These are phyloP conservation scores for Plagiodera versicolora DNA, from an alignment of 2,888 invertebrate genomes.

Conservation along the genomic window DNA sequence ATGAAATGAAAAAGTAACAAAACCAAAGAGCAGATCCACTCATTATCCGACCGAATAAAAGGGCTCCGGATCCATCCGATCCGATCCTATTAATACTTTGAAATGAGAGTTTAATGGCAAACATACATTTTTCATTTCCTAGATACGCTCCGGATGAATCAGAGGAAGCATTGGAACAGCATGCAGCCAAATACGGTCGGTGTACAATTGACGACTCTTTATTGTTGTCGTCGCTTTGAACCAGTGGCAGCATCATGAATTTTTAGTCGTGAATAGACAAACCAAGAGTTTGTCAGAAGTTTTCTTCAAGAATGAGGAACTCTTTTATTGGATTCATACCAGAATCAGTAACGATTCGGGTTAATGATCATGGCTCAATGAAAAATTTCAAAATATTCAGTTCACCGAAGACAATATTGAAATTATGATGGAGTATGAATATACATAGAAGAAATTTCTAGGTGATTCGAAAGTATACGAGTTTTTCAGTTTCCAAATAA, in stretches of 20 bases:
- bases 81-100: constrained; percentile 45
- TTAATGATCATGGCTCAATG: too few relatives aligned
- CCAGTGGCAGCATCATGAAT: not conserved
- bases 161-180: constrained; percentile 33
- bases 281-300: too few relatives aligned
- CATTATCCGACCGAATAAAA: constrained; percentile 28
- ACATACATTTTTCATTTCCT: constrained; percentile 52
- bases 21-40: constrained; percentile 19
- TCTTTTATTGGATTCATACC: too few relatives aligned
- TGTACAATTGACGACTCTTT: constrained; percentile 53
- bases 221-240: constrained; percentile 42
- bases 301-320: too few relatives aligned
- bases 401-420: too few relatives aligned
- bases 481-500: too few relatives aligned
- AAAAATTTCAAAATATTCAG: too few relatives aligned
- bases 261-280: too few relatives aligned
- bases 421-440: too few relatives aligned
- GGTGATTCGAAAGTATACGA: too few relatives aligned
- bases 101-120: constrained; percentile 49
- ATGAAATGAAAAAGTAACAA: constrained; percentile 16
- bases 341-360: too few relatives aligned
- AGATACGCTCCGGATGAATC: constrained; percentile 41
- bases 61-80: constrained; percentile 27
- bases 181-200: constrained; percentile 43
- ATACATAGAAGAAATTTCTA: too few relatives aligned